Conservation (phyloP, 2,113 vertebrate species). For the Zosterops pallidus region DNA sequence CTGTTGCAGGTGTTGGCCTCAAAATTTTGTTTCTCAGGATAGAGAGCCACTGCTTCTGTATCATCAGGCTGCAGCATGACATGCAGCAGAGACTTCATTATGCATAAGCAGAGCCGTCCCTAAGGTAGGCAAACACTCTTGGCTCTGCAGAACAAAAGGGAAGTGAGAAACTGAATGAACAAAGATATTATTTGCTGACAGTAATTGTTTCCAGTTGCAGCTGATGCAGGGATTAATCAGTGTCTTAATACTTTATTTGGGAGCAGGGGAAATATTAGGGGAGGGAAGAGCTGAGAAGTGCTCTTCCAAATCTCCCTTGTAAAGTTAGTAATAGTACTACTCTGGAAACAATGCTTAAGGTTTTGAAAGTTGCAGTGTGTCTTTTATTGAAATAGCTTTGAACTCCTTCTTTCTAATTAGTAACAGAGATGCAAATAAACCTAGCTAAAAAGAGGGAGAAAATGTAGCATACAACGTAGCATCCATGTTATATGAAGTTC, state of each 20-base stretch:
- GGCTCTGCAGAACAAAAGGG: not conserved
- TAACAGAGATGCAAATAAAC: not conserved
- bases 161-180: not conserved
- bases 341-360: not conserved
- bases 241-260: not conserved
- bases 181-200: not conserved
- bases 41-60: not conserved
- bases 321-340: not conserved
- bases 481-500: not conserved
- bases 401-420: not conserved
- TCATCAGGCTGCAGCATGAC: not conserved
- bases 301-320: not conserved
- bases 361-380: not conserved
- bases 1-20: not conserved
- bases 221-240: not conserved
- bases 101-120: constrained; percentile 26
- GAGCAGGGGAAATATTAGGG: not conserved
- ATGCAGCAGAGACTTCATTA: constrained; percentile 21
- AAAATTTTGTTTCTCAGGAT: not conserved
- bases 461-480: not conserved
- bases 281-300: not conserved
- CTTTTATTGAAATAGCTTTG: not conserved
- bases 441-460: not conserved
- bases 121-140: not conserved
- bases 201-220: not conserved